phyloP scores from a whole-genome alignment of 2,888 invertebrate species.

The Empis livida region DNA sequence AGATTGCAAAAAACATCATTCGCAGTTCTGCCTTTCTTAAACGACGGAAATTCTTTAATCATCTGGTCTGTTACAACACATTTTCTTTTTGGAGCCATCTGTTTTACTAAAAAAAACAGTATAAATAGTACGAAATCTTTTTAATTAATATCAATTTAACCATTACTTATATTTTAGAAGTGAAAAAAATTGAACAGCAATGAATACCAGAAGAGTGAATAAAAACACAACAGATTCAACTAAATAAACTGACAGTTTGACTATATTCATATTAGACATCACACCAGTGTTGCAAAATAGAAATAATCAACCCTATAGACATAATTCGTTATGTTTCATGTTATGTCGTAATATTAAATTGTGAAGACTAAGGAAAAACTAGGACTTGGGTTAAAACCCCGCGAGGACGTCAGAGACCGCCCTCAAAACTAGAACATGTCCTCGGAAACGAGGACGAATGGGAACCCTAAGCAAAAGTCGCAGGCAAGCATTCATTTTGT shows the following conservation, averaged over 20 bases:
- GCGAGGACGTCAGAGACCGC: not conserved
- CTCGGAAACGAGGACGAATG: not conserved
- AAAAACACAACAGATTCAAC: not conserved
- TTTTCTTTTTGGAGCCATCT: too few species aligned
- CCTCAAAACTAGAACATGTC: not conserved
- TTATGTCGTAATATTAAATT: not conserved
- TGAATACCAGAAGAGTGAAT: not conserved
- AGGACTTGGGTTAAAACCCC: not conserved
- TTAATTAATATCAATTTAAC: too few species aligned
- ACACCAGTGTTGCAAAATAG: not conserved
- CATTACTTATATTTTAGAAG: not conserved
- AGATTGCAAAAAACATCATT: too few species aligned
- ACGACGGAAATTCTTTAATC: too few species aligned
- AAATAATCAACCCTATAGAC: not conserved
- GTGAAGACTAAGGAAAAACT: not conserved
- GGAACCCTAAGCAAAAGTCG: not conserved
- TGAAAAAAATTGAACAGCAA: not conserved
- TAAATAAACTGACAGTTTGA: not conserved
- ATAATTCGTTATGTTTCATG: not conserved
- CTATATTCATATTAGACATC: not conserved
- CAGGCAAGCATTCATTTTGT: not conserved
- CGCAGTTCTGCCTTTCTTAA: too few species aligned
- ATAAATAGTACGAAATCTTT: too few species aligned
- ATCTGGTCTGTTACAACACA: too few species aligned
- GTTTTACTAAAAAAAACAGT: too few species aligned